phyloP scores from a whole-genome alignment of 2,113 vertebrate species.

The Hydrolagus affinis region DNA sequence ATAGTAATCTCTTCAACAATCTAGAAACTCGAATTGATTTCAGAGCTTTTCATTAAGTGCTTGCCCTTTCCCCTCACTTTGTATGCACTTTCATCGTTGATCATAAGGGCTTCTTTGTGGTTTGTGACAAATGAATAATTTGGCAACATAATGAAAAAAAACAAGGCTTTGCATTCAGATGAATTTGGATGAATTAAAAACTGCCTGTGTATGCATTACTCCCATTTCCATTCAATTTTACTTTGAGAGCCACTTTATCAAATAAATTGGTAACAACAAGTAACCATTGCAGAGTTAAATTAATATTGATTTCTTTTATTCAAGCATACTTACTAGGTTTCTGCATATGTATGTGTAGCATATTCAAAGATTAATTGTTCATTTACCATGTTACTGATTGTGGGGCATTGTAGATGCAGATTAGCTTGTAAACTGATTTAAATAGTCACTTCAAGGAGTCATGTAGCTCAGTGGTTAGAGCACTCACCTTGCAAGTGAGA shows the following conservation, averaged over 20 bases:
- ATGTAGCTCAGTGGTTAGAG: no score
- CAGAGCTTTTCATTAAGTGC: slow-evolving; percentile 5
- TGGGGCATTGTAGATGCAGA: no score
- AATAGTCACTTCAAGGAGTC: no score
- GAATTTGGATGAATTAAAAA: not conserved
- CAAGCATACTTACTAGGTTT: not conserved
- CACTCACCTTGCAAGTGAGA: no score
- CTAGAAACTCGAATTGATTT: not conserved
- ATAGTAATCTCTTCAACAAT: not conserved
- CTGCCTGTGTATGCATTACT: no score
- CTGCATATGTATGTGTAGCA: not conserved
- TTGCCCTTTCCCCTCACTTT: not conserved
- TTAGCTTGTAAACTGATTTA: no score
- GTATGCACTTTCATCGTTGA: not conserved
- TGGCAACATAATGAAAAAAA: not conserved
- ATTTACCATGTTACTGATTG: no score
- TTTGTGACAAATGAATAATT: not conserved
- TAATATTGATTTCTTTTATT: not conserved
- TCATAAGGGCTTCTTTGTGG: not conserved
- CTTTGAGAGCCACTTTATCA: not conserved
- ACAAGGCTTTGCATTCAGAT: not conserved
- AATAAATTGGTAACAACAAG: not conserved
- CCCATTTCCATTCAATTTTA: slow-evolving; percentile 9
- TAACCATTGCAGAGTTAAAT: not conserved
- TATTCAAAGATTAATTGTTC: no score